These are phyloP conservation scores for Semotilus atromaculatus DNA, from an alignment of 2,797 vertebrate species.

Conservation along the genomic window DNA sequence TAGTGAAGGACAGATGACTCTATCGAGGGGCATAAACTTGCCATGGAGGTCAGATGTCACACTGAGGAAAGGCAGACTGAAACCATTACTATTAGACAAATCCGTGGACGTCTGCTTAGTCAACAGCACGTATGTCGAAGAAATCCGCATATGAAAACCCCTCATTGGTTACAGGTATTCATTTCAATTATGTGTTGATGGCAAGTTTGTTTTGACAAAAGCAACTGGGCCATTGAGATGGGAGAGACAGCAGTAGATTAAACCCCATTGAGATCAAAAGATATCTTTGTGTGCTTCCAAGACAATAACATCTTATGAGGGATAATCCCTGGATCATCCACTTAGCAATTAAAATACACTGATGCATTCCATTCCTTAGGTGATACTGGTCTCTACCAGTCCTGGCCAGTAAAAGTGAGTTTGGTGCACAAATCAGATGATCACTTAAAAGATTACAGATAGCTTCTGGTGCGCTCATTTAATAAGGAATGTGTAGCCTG, in stretches of 20 bases:
- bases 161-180: slow-evolving; percentile 70
- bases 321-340: slow-evolving; percentile 82
- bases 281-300: slow-evolving; percentile 78
- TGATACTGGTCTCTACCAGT: slow-evolving; percentile 50
- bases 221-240: slow-evolving; percentile 69
- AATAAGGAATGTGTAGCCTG: slow-evolving; percentile 5
- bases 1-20: neutral
- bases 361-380: slow-evolving; percentile 59
- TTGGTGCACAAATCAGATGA: slow-evolving; percentile 48
- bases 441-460: slow-evolving; percentile 29
- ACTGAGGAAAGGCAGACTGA: slow-evolving; percentile 38
- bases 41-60: neutral
- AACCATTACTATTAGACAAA: slow-evolving; percentile 60
- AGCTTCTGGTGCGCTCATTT: neutral
- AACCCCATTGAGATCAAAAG: slow-evolving; percentile 78
- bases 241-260: slow-evolving; percentile 76
- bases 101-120: slow-evolving; percentile 61
- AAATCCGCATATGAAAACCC: slow-evolving; percentile 77
- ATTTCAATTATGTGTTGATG: slow-evolving; percentile 76
- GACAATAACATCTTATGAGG: slow-evolving; percentile 82
- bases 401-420: slow-evolving; percentile 34
- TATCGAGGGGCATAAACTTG: neutral
- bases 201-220: slow-evolving; percentile 77
- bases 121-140: slow-evolving; percentile 65
- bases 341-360: slow-evolving; percentile 79